Conservation (phyloP, 1,140 invertebrate genomes). For the Latrodectus geometricus region DNA sequence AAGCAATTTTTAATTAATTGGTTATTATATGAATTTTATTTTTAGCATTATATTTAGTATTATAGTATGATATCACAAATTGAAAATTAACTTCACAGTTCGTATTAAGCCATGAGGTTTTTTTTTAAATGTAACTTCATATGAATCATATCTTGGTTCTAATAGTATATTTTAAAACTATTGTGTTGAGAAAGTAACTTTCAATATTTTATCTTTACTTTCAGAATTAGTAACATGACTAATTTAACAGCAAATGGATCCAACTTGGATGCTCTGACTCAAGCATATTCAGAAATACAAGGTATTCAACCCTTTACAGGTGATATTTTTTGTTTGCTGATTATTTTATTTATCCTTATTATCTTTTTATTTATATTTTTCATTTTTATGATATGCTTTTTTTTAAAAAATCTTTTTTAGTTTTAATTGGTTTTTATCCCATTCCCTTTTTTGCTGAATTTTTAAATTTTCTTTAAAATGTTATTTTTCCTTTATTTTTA, state of each 20-base stretch:
- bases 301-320: slow-evolving; percentile 68
- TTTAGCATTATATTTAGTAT: too few relatives aligned
- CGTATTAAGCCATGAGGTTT: too few relatives aligned
- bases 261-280: slow-evolving; percentile 74
- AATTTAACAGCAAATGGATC: slow-evolving; percentile 66
- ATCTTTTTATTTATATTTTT: background rate
- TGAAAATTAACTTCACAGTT: too few relatives aligned
- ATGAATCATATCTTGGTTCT: too few relatives aligned
- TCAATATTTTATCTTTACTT: slow-evolving; percentile 30
- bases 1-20: too few relatives aligned
- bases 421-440: background rate
- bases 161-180: too few relatives aligned
- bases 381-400: background rate
- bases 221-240: slow-evolving; percentile 67
- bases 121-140: too few relatives aligned
- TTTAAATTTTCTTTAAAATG: too few relatives aligned
- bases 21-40: too few relatives aligned
- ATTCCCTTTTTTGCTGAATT: background rate
- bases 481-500: too few relatives aligned
- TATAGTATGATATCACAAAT: too few relatives aligned
- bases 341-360: background rate
- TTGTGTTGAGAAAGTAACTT: background rate
- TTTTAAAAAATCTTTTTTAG: background rate
- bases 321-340: slow-evolving; percentile 71
- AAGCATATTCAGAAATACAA: slow-evolving; percentile 75